These are phyloP conservation scores for Pyrrhosoma nymphula DNA, from an alignment of 2,888 invertebrate genomes.

Conservation along the genomic window DNA sequence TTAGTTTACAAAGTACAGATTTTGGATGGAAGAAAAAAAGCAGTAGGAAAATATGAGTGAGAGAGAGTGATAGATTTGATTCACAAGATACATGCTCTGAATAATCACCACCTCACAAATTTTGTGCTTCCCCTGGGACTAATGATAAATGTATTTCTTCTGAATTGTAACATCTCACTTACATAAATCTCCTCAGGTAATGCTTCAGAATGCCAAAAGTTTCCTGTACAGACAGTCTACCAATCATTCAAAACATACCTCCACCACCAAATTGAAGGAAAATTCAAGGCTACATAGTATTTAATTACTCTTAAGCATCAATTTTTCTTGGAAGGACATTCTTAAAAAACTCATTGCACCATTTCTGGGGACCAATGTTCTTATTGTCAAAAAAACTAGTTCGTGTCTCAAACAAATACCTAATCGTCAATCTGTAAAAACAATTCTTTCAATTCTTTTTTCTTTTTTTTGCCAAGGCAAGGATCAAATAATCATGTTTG, in stretches of 20 bases:
- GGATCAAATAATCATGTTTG: not conserved
- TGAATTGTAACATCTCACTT: not conserved
- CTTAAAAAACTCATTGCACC: constrained; percentile 7
- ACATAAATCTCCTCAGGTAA: not conserved
- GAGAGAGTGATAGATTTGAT: constrained; percentile 51
- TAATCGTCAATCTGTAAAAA: not conserved
- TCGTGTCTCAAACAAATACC: constrained; percentile 12
- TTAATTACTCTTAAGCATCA: not conserved
- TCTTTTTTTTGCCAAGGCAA: constrained; percentile 52
- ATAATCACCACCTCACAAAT: constrained; percentile 46
- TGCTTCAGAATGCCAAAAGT: constrained; percentile 20
- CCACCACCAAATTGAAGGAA: not conserved
- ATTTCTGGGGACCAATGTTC: constrained; percentile 17
- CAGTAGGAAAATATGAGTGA: constrained; percentile 63
- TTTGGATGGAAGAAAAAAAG: constrained; percentile 46
- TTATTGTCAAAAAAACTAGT: constrained; percentile 39
- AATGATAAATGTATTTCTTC: not conserved
- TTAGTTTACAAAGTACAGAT: constrained; percentile 51
- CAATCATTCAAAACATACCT: not conserved
- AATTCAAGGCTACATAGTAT: not conserved
- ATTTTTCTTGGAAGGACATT: constrained; percentile 13
- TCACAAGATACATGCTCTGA: constrained; percentile 33
- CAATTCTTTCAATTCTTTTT: not conserved
- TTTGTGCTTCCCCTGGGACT: not conserved
- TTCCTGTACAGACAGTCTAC: constrained; percentile 1